Evolutionary conservation across 2,888 invertebrate genomes (phyloP).

Genomic region (Smittia sp.): DNA sequence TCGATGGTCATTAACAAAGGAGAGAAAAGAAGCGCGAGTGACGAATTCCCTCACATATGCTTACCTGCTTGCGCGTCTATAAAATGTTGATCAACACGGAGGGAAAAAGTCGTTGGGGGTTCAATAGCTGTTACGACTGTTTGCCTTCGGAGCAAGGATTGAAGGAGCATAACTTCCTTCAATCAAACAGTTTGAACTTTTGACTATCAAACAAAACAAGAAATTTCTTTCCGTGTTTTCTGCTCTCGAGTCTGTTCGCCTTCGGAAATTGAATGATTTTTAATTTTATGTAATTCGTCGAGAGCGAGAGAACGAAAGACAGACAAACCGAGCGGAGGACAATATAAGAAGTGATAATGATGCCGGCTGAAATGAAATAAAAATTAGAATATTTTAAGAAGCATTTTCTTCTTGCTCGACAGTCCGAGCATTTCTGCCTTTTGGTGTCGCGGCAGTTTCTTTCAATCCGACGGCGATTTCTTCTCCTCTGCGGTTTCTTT

Average conservation of each 20-base stretch:
- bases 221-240: too few species aligned
- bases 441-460: conserved; percentile 12
- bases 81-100: too few species aligned
- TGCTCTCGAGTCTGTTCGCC: too few species aligned
- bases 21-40: neutral
- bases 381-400: conserved; percentile 39
- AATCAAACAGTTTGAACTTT: too few species aligned
- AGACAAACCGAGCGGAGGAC: conserved; percentile 3
- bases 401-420: conserved; percentile 3
- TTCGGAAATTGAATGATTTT: neutral
- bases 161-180: too few species aligned
- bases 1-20: conserved; percentile 26
- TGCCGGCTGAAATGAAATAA: conserved; percentile 39
- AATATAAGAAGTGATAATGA: conserved; percentile 39
- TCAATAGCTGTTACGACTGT: too few species aligned
- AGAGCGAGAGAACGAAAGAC: neutral
- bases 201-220: too few species aligned
- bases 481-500: conserved; percentile 2
- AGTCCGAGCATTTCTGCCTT: neutral
- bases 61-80: too few species aligned
- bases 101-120: too few species aligned
- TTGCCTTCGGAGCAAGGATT: too few species aligned
- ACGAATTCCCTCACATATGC: too few species aligned
- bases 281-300: conserved; percentile 5
- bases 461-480: conserved; percentile 9